These are phyloP conservation scores for Hydrophis major DNA, from an alignment of 2,797 vertebrate species.

Conservation along the genomic window DNA sequence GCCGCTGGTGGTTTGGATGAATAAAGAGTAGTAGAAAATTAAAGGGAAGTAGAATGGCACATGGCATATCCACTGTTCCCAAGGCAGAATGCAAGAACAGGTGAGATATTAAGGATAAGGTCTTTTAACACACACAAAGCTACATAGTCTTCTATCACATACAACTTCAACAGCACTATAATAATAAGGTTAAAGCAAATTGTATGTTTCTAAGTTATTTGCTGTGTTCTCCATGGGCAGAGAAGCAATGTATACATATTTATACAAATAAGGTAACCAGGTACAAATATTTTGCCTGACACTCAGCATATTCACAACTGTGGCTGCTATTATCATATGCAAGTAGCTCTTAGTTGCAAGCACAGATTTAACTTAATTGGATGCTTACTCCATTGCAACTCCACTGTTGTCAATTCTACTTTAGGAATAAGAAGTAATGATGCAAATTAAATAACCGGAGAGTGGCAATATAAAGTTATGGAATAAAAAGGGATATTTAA, in stretches of 20 bases:
- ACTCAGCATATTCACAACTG: background rate
- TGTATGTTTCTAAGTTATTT: background rate
- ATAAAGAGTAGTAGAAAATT: background rate
- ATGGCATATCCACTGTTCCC: background rate
- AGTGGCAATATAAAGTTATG: background rate
- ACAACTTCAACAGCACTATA: background rate
- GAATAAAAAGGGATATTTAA: constrained; percentile 20
- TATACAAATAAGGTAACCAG: background rate
- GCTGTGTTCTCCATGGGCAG: too few species aligned
- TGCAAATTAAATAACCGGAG: constrained; percentile 7
- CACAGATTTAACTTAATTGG: background rate
- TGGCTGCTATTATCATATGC: background rate
- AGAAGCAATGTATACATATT: background rate
- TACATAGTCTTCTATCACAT: background rate
- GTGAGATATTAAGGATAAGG: background rate
- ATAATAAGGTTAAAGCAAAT: background rate
- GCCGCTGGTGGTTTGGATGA: background rate
- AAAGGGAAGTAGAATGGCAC: background rate
- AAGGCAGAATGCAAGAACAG: background rate
- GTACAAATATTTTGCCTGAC: background rate
- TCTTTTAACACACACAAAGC: background rate
- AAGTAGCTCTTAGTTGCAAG: background rate
- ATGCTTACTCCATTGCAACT: background rate
- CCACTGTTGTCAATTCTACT: background rate
- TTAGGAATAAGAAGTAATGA: background rate